A percentile compares a stretch with the other conserved stretches of the same genome.
Conservation (phyloP, 2,113 vertebrate genomes). For the Dasypus novemcinctus region DNA sequence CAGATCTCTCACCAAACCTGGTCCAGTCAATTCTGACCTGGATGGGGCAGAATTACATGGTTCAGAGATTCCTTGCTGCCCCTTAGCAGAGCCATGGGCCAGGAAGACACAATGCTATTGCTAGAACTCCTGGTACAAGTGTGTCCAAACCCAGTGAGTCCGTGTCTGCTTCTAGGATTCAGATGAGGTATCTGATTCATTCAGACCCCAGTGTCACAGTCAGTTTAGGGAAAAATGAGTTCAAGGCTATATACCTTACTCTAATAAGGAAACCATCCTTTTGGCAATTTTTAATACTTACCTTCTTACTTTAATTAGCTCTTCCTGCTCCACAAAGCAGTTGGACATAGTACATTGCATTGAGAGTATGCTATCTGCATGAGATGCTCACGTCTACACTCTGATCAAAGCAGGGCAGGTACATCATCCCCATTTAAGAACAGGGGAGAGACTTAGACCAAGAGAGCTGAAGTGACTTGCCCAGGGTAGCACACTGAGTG, state of each 20-base stretch:
- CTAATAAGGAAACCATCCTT: background rate
- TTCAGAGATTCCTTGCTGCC: background rate
- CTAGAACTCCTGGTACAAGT: background rate
- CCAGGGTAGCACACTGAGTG: background rate
- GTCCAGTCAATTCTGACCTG: background rate
- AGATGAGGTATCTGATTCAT: background rate
- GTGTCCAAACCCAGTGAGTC: background rate
- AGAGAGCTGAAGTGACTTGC: background rate
- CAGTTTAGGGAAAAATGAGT: background rate
- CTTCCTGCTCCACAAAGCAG: background rate
- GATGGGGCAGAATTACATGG: background rate
- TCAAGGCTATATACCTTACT: background rate
- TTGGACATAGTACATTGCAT: background rate
- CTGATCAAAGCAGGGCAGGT: background rate
- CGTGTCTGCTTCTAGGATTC: background rate
- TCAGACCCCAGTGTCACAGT: background rate
- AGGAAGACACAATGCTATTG: background rate
- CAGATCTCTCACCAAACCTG: background rate
- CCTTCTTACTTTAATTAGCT: background rate
- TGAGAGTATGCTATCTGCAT: background rate
- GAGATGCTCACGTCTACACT: background rate
- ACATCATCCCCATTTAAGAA: background rate
- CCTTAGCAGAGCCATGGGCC: background rate
- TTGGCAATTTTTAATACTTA: slow-evolving; percentile 22
- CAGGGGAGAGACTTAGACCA: background rate